Evolutionary conservation across 2,797 vertebrate genomes (phyloP), one percentile per base, ranked within the genome.

Genomic region (Acropternis orthonyx): DNA sequence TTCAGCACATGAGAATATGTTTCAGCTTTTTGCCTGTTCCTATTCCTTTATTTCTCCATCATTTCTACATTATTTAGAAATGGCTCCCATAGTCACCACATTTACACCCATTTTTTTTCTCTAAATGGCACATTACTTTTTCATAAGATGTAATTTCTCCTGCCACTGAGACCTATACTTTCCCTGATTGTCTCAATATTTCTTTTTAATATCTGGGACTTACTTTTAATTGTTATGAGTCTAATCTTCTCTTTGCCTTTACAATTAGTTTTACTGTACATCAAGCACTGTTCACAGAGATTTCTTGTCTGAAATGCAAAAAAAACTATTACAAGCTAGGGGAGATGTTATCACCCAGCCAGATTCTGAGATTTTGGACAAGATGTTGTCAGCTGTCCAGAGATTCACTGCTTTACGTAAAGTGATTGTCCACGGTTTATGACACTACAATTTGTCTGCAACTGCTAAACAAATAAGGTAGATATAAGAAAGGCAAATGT

Each of bases 181-280:
- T 46, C 85, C 44, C 69, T 59, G 69, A 84, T 78, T 93, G 63
- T 73, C 79, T 91, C 72, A 52, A 79, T 78, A 72, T 48, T 94
- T 81, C 89, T 95, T 90, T 82, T 48, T 78, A 69, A 88, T 69
- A 56, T 56, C 55, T 69, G 73, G 34, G 79, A 73, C 39, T 93
- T 66, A 39, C 24, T 94, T 95, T 91, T 68, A 85, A 85, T 91
- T 83, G 55, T 86, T 74, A 73, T 46, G 85, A 91, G 68, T 55
- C 52, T 87, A 49, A 89, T 77, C 55, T 72, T 88, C 59, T 74
- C 28, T 52, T 73, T 91, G 87, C 34, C 43, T 93, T 91, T 82
- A 32, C 80, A 93, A 91, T 94, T 96, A 95, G 55, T 87, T 92
- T 92, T 80, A 89, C 72, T 51, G 54, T 72, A 66, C 28, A 83